These are phyloP conservation scores for Phaethornis superciliosus DNA, from an alignment of 2,113 vertebrate genomes.

Conservation along the genomic window DNA sequence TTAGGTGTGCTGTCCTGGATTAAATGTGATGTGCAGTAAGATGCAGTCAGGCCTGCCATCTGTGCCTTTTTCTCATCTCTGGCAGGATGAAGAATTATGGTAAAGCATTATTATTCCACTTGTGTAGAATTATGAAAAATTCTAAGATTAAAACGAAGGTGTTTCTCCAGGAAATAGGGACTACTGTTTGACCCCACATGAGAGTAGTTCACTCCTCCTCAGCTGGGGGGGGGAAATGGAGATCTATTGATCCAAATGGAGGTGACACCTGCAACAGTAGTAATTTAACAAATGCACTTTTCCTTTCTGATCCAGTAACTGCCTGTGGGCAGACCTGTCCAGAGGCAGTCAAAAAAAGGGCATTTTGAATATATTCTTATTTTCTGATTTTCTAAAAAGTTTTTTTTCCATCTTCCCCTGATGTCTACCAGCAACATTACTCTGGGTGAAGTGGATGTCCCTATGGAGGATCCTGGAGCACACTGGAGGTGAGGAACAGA, in stretches of 20 bases:
- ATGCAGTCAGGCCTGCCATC: neutral
- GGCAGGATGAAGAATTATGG: neutral
- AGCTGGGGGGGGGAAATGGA: neutral
- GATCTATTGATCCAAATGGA: neutral
- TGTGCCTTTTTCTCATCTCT: neutral
- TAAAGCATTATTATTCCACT: neutral
- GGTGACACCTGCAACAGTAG: neutral
- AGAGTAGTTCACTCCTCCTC: neutral
- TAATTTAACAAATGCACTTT: neutral
- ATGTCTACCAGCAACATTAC: accelerated
- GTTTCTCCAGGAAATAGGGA: neutral
- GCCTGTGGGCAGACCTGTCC: neutral
- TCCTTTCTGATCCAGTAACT: neutral
- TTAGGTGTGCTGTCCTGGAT: neutral
- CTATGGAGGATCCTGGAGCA: neutral
- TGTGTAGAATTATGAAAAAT: neutral
- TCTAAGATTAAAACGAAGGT: neutral
- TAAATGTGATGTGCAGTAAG: neutral
- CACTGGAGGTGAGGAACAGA: neutral
- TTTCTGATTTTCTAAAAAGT: neutral
- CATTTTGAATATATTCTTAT: neutral
- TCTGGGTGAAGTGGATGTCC: neutral
- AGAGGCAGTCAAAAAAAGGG: neutral
- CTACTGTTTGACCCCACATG: neutral
- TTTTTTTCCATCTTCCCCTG: neutral